Percentiles rank a stretch among this genome's conserved stretches.
phyloP scores from a whole-genome alignment of 1,140 invertebrate genomes.

The Heliconius himera region DNA sequence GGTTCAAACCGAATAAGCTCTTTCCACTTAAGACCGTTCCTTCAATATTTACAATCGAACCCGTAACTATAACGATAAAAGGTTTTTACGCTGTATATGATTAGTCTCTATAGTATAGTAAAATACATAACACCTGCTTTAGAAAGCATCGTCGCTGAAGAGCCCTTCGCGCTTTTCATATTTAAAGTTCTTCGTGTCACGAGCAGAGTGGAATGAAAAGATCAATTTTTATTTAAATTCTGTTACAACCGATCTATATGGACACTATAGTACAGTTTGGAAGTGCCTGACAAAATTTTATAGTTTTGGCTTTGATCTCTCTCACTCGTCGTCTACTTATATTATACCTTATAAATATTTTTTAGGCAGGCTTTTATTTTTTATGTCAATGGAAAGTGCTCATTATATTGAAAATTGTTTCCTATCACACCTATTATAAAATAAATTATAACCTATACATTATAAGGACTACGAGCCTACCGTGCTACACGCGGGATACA shows the following conservation, averaged over 20 bases:
- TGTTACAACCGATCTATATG: neutral
- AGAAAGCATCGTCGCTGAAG: conserved; percentile 9
- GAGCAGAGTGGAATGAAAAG: conserved; percentile 1
- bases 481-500: no score
- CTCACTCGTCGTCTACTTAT: no score
- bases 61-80: neutral
- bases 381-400: no score
- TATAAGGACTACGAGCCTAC: no score
- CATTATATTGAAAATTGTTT: no score
- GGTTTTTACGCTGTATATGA: neutral
- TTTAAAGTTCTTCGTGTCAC: conserved; percentile 6
- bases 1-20: neutral
- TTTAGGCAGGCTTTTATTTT: no score
- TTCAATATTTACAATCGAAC: neutral
- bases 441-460: no score
- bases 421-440: no score
- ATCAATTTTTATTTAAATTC: neutral
- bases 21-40: neutral
- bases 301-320: no score
- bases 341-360: no score
- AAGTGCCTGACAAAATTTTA: neutral
- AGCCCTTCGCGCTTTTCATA: neutral
- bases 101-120: neutral
- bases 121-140: conserved; percentile 15
- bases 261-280: neutral